phyloP scores from a whole-genome alignment of 2,797 vertebrate genomes.

The Telmatherina bonti region DNA sequence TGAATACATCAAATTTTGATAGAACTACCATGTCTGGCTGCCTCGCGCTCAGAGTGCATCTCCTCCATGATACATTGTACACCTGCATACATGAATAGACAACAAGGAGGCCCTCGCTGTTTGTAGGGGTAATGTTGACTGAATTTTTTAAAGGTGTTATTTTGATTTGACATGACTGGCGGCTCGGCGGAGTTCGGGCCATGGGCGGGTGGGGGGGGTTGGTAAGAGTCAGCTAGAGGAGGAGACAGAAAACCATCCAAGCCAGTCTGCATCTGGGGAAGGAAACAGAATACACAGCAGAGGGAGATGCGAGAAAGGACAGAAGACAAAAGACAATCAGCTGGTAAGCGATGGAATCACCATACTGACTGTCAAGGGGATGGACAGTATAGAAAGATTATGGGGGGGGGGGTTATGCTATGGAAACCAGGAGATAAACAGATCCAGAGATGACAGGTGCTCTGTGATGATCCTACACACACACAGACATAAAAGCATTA shows the following conservation, averaged over 20 bases:
- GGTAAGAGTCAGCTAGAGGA: constrained; percentile 38
- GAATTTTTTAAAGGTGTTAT: constrained; percentile 84
- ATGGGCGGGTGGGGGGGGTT: too few species aligned
- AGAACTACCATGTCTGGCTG: constrained; percentile 67
- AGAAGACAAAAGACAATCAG: constrained; percentile 62
- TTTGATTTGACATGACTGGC: constrained; percentile 78
- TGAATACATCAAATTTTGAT: constrained; percentile 85
- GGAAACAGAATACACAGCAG: constrained; percentile 55
- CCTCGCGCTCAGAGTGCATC: constrained; percentile 60
- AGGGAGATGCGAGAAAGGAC: constrained; percentile 38
- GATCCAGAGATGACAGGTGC: constrained; percentile 49
- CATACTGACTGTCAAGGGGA: constrained; percentile 50
- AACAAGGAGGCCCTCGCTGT: constrained; percentile 74
- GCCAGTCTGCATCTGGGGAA: constrained; percentile 43
- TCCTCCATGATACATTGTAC: constrained; percentile 81
- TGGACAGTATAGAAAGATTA: constrained; percentile 34
- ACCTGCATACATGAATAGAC: constrained; percentile 85
- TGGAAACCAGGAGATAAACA: constrained; percentile 43
- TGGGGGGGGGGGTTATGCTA: background rate
- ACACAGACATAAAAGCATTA: constrained; percentile 45
- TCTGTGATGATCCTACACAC: constrained; percentile 35
- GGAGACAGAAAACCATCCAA: constrained; percentile 42
- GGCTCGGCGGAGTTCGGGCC: constrained; percentile 56
- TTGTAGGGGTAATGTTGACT: constrained; percentile 80
- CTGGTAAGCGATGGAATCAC: constrained; percentile 53